Evolutionary conservation across 2,113 vertebrate genomes (phyloP).

Genomic region (Morphnarchus princeps): DNA sequence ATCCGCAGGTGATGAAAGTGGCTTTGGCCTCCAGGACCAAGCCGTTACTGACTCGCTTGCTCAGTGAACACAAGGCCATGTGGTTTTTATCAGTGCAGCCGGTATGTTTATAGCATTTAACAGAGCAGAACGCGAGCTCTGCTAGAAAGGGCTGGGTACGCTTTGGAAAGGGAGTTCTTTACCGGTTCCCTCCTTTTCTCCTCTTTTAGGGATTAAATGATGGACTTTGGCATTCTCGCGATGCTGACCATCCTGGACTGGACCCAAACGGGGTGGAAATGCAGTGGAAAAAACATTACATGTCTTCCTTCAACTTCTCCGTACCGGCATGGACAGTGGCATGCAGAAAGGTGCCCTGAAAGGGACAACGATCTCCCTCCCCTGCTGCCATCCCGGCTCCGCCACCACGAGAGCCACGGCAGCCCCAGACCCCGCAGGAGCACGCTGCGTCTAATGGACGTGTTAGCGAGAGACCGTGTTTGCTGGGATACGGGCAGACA

Average conservation of each 20-base stretch:
- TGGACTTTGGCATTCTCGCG: neutral
- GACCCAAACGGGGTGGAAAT: neutral
- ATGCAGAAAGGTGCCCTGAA: neutral
- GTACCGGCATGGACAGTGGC: neutral
- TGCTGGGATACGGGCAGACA: neutral
- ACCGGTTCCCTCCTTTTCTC: neutral
- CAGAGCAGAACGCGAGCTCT: neutral
- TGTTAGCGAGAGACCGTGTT: neutral
- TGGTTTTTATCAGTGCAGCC: neutral
- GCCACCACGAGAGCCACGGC: accelerated
- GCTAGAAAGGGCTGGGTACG: neutral
- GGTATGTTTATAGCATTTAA: neutral
- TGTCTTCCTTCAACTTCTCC: neutral
- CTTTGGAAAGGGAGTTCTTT: neutral
- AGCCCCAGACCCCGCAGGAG: neutral
- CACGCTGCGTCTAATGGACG: accelerated
- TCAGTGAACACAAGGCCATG: neutral
- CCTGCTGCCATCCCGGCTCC: accelerated
- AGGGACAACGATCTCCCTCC: neutral
- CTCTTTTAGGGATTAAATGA: neutral
- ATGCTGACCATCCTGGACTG: accelerated
- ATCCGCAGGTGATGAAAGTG: neutral
- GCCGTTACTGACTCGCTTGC: neutral
- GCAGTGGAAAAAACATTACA: accelerated
- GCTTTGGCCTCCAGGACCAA: neutral